Percentiles rank a stretch among this genome's conserved stretches.
phyloP scores from a whole-genome alignment of 2,113 vertebrate species.

The Cyprinodon tularosa region DNA sequence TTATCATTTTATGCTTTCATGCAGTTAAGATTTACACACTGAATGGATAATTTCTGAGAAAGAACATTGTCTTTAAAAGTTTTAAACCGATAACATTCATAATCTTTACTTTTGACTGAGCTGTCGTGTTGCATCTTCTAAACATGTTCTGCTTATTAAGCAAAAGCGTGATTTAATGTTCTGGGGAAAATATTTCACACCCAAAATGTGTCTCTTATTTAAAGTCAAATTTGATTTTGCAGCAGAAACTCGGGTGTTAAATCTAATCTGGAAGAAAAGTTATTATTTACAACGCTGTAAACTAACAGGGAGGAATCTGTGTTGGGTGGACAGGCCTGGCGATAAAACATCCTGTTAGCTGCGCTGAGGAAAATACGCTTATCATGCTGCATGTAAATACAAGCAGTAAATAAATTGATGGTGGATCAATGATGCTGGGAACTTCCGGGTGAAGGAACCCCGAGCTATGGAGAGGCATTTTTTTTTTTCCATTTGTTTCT shows the following conservation, averaged over 20 bases:
- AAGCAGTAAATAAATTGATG: conserved; percentile 73
- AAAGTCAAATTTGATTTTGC: conserved; percentile 69
- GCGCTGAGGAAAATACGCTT: conserved; percentile 80
- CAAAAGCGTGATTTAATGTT: conserved; percentile 51
- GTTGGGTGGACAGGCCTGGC: conserved; percentile 43
- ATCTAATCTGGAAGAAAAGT: conserved; percentile 70
- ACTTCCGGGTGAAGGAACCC: conserved; percentile 57
- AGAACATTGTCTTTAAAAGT: not conserved
- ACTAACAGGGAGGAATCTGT: conserved; percentile 54
- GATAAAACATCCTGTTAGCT: conserved; percentile 80
- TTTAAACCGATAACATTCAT: not conserved
- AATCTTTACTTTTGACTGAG: not conserved
- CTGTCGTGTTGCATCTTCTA: conserved; percentile 6
- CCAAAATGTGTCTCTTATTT: conserved; percentile 39
- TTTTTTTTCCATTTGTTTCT: not conserved
- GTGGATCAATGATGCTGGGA: conserved; percentile 55
- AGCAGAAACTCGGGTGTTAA: conserved; percentile 68
- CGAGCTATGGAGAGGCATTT: conserved; percentile 42
- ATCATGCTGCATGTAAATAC: conserved; percentile 77
- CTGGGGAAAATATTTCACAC: conserved; percentile 44
- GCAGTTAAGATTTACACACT: not conserved
- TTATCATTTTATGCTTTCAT: not conserved
- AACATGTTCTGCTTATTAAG: conserved; percentile 51
- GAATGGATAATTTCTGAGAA: not conserved
- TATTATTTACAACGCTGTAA: conserved; percentile 76